Percentiles rank a stretch among this genome's conserved stretches.
These are phyloP conservation scores for Sandelia bainsii DNA, from an alignment of 2,797 vertebrate species.

Conservation along the genomic window DNA sequence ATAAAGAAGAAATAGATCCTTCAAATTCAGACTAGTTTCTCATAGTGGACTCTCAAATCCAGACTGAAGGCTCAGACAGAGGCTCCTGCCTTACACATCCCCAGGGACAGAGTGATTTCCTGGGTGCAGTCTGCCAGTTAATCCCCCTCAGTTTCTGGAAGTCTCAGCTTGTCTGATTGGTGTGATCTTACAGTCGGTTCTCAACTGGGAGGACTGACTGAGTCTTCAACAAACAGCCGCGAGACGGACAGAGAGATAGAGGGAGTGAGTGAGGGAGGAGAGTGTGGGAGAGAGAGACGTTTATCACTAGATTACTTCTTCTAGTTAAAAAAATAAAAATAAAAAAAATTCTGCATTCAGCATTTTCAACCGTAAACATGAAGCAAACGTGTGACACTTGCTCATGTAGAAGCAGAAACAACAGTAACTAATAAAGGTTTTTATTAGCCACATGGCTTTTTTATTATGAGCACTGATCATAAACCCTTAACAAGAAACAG, in stretches of 20 bases:
- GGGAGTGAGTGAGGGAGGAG: not conserved
- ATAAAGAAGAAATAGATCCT: not conserved
- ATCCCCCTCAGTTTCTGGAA: slow-evolving; percentile 52
- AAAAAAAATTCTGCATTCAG: no score
- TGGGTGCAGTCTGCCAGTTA: slow-evolving; percentile 23
- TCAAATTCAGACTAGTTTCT: not conserved
- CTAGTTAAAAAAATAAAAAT: no score
- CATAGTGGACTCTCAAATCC: not conserved
- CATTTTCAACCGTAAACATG: not conserved
- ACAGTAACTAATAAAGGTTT: not conserved
- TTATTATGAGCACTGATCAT: no score
- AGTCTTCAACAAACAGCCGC: slow-evolving; percentile 3
- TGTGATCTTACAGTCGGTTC: not conserved
- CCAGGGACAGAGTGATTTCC: slow-evolving; percentile 29
- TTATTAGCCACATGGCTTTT: no score
- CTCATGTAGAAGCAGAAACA: no score
- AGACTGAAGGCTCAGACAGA: not conserved
- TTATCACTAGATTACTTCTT: not conserved
- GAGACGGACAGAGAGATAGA: slow-evolving; percentile 2
- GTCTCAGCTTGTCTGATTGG: slow-evolving; percentile 26
- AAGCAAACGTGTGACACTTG: no score
- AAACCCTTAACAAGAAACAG: no score
- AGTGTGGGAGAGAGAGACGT: not conserved
- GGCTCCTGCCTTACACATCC: not conserved
- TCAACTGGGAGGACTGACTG: slow-evolving; percentile 25